A percentile compares a stretch with the other conserved stretches of the same genome.
phyloP scores from a whole-genome alignment of 2,113 vertebrate genomes.

The Ictalurus furcatus region DNA sequence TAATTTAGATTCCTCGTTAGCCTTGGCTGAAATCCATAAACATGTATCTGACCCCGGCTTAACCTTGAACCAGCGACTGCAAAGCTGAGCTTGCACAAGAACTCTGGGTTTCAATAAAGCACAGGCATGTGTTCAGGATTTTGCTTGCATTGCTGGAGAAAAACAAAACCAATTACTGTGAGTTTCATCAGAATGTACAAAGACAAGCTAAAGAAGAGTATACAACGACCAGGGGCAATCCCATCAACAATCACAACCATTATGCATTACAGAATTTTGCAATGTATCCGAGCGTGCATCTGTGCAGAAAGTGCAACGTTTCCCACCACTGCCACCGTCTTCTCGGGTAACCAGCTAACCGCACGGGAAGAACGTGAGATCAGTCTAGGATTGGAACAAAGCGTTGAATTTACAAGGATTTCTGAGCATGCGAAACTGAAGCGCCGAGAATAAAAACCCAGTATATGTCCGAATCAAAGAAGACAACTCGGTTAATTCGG shows the following conservation, averaged over 20 bases:
- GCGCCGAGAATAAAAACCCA: too few species aligned
- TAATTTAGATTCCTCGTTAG: constrained; percentile 75
- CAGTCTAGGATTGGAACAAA: neutral
- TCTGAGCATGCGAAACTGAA: too few species aligned
- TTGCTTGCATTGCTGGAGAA: neutral
- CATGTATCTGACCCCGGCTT: constrained; percentile 86
- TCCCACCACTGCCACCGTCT: neutral
- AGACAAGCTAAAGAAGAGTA: neutral
- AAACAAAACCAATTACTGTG: neutral
- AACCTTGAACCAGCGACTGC: constrained; percentile 70
- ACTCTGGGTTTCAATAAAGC: neutral
- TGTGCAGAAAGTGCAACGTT: neutral
- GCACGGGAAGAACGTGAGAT: neutral
- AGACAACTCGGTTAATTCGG: too few species aligned
- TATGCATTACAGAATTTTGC: neutral
- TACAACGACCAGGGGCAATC: neutral
- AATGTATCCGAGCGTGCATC: neutral
- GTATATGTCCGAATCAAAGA: too few species aligned
- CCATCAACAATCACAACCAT: neutral
- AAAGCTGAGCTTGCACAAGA: neutral
- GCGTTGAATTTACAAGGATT: too few species aligned
- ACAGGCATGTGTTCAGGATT: neutral
- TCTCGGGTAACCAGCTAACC: neutral
- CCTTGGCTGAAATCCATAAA: constrained; percentile 79
- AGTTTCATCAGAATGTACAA: neutral